phyloP scores from a whole-genome alignment of 1,140 invertebrate species.

The Rhagoletis zephyria region DNA sequence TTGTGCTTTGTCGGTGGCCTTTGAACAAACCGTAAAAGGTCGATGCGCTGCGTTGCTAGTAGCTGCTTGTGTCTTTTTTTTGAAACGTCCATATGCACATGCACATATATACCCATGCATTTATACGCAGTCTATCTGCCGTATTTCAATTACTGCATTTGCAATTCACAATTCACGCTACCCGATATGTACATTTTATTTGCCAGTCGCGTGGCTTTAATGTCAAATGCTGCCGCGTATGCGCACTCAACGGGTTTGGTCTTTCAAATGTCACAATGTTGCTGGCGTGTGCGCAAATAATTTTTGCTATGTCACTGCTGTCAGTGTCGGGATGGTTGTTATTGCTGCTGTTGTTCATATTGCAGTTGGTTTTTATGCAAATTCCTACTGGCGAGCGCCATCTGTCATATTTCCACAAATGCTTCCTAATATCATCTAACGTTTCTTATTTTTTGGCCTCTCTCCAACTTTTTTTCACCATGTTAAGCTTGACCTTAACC shows the following conservation, averaged over 20 bases:
- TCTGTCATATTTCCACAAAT: slow-evolving; percentile 50
- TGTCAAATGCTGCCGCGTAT: slow-evolving; percentile 15
- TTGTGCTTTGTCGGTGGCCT: slow-evolving; percentile 18
- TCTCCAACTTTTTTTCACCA: background rate
- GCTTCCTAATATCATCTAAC: slow-evolving; percentile 33
- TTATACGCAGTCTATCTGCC: background rate
- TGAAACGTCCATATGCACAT: no score
- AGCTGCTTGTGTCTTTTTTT: background rate
- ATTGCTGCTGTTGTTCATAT: background rate
- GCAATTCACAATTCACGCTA: background rate
- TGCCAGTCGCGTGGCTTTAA: slow-evolving; percentile 49
- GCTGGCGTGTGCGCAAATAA: slow-evolving; percentile 4
- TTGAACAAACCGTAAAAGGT: slow-evolving; percentile 31
- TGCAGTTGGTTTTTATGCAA: slow-evolving; percentile 21
- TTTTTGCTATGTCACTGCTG: background rate
- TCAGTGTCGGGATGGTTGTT: background rate
- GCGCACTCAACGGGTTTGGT: slow-evolving; percentile 3
- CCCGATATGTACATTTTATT: slow-evolving; percentile 34
- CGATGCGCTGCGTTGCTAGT: background rate
- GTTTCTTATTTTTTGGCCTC: background rate
- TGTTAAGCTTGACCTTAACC: no score
- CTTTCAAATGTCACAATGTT: slow-evolving; percentile 49
- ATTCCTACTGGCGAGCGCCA: slow-evolving; percentile 17
- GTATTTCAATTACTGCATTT: slow-evolving; percentile 41
- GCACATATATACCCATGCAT: no score